phyloP scores from a whole-genome alignment of 23 tunicate species.

The Diplosoma virens region DNA sequence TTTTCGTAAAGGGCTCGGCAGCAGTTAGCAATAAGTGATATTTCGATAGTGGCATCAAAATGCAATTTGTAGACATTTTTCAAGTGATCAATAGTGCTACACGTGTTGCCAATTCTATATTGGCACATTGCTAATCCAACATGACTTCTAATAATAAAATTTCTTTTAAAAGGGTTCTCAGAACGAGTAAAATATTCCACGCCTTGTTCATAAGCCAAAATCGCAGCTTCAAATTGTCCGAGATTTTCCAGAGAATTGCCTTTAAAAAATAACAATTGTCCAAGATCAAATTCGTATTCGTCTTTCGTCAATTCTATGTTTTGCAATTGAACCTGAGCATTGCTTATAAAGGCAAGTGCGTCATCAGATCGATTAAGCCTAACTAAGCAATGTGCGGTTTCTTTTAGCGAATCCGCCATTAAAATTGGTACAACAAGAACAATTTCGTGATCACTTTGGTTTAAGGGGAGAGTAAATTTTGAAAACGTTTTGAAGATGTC shows the following conservation, averaged over 20 bases:
- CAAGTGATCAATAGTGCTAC: not conserved
- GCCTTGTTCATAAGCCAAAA: not conserved
- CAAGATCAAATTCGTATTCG: not conserved
- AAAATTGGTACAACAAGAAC: not conserved
- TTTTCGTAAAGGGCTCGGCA: not conserved
- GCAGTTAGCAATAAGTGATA: not conserved
- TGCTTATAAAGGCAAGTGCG: not conserved
- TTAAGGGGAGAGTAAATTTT: not conserved
- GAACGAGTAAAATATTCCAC: not conserved
- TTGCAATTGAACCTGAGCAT: not conserved
- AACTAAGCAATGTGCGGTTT: not conserved
- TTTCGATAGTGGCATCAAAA: not conserved
- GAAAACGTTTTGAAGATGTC: not conserved
- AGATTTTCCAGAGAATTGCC: not conserved
- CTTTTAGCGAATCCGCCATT: not conserved
- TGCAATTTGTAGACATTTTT: not conserved
- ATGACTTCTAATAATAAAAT: not conserved
- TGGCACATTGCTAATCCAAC: not conserved
- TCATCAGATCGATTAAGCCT: not conserved
- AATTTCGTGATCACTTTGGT: not conserved
- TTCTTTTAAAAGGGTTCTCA: not conserved
- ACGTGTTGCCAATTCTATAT: not conserved
- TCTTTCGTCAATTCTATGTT: not conserved
- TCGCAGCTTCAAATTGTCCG: not conserved
- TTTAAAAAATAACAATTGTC: not conserved